Evolutionary conservation across 2,113 vertebrate genomes (phyloP).

Genomic region (Formicarius rufipectus): DNA sequence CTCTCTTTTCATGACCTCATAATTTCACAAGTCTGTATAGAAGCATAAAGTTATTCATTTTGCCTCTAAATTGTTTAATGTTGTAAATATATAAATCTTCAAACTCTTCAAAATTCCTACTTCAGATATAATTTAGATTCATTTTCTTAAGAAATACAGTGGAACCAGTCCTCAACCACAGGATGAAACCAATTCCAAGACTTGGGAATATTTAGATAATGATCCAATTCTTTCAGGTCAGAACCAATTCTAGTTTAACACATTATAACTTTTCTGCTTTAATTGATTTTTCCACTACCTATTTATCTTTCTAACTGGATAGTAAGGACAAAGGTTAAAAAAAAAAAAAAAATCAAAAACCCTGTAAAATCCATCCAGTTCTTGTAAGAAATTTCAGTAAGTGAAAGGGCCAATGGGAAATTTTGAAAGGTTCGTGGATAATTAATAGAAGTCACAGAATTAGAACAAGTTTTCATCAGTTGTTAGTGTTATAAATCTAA

Average conservation of each 20-base stretch:
- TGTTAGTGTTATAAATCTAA: not conserved
- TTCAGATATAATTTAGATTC: conserved; percentile 19
- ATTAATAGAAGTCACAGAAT: not conserved
- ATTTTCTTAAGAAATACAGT: conserved; percentile 27
- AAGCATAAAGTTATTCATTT: conserved; percentile 21
- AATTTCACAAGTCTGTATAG: conserved; percentile 30
- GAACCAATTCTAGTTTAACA: conserved; percentile 39
- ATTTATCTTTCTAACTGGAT: conserved; percentile 63
- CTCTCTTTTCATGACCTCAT: conserved; percentile 15
- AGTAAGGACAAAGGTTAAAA: not conserved
- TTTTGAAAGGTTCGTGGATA: conserved; percentile 9
- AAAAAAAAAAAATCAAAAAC: too few species aligned
- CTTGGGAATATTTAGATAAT: conserved; percentile 45
- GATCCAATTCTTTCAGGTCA: conserved; percentile 54
- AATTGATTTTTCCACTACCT: conserved; percentile 64
- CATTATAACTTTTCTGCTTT: conserved; percentile 49
- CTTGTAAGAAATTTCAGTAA: conserved; percentile 12
- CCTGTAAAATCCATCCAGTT: not conserved
- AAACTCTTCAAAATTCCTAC: conserved; percentile 15
- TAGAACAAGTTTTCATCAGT: not conserved
- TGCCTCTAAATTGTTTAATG: conserved; percentile 28
- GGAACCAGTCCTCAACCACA: not conserved
- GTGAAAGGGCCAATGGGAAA: not conserved
- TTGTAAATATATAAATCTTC: conserved; percentile 30
- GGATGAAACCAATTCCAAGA: conserved; percentile 44